Base-by-base conservation (phyloP, 1,140 invertebrate genomes). In the Drosophila nasuta region DNA sequence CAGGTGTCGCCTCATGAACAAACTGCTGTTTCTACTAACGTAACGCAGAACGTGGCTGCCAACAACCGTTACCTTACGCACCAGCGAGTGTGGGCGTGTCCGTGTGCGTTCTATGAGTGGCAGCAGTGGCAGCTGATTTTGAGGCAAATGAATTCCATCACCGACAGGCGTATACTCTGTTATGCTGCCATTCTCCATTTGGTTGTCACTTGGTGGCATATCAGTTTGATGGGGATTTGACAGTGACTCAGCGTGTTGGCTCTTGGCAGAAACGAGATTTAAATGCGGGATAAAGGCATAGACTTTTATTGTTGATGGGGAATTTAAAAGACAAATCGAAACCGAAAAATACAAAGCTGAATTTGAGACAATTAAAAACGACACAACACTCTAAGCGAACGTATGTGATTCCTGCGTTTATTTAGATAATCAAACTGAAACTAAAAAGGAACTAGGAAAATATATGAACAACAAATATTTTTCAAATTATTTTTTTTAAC, bases 41-140 rank as follows among this genome's bases (percentile, higher is more conserved):
- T 68, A 73, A 4, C 72, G 72, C 5, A 75, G 35, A n/a, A 75
- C 72, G 20, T 75, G 51, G 51, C 72, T 70, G 58, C 72, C 72
- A 8, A 63, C 41, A n/a, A 75, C 66, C 2, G 72, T 63, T 5
- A 75, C 72, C 51, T 75, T 75, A 10, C 58, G 72, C 25, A 75
- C 66, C 13, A 69, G 33, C 7, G 25, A 20, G 0, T 62, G 58
- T 8, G 66, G 33, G 6, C 51, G 66, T 20, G 35, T 30, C 1
- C 57, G 38, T 1, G 13, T 20, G 11, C 38, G 41, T 1, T 70
- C 58, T 0, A 63, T 2, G 7, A 70, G 2, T 1, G 71, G 57
- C 65, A 74, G 15, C 11, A 63, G 20, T 4, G 25, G 5, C 10
- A 49, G 25, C 8, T 54, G 13, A 0, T 46, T 30, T 30, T 30